Evolutionary conservation across 2,113 vertebrate species (phyloP), one percentile per base, ranked within the genome.

Genomic region (Sarotherodon lohbergeri): DNA sequence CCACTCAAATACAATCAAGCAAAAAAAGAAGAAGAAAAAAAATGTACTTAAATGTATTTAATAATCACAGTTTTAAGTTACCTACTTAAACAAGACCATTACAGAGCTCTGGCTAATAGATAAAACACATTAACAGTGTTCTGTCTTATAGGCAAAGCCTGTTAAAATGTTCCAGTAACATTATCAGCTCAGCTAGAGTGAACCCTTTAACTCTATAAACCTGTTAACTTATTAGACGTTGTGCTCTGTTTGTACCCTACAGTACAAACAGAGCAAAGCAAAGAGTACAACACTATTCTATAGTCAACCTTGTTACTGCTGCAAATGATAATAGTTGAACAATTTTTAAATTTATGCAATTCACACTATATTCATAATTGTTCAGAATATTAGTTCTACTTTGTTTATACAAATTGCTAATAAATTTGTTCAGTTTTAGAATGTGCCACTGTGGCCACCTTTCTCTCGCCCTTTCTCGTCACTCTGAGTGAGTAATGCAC

Each of bases 121-220:
- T 50, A 56, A 82, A 95, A 89, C 87, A 83, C 76, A 95, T 96
- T 96, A 50, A 32, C 46, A 50, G 56, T 14, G 4, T 57, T 34
- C 59, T 63, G 34, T 36, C 78, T 80, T 55, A 55, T 3, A 55
- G 50, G 29, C 78, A 55, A 36, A 95, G 89, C 85, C 88, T 71
- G 92, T 96, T 96, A 95, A 96, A 95, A 92, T 89, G 88, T 85
- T 61, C 92, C 84, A 13, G 11, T 88, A 89, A 91, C 91, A 89
- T 92, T 73, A 94, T 89, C 89, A 91, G 94, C 92, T 94, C 90
- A 91, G 93, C 68, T 43, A 87, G 84, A 82, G 34, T 76, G 87
- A 95, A 92, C 81, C 59, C 83, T 88, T 96, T 94, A 95, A 91
- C 61, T 78, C 84, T 66, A 87, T 94, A 94, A 96, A 94, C 93